Base-by-base conservation (phyloP, 2,888 invertebrate genomes). In the Matsumyia berberina region DNA sequence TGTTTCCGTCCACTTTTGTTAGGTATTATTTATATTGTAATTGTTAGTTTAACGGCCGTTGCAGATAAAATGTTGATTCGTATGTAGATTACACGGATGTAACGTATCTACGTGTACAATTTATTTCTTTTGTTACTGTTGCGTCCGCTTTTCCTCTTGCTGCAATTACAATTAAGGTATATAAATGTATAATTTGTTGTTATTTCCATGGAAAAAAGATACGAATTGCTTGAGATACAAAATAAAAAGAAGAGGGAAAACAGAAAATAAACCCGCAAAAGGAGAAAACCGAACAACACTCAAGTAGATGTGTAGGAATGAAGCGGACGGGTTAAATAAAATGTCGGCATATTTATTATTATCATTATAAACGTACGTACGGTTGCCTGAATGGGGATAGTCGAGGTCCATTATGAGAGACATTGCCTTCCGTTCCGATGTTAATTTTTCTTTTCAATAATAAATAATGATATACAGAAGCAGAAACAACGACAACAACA, bases 391-490 rank as follows among this genome's bases (percentile, higher is more conserved):
- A 76, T 64, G 53, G 51, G 64, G 55, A 49, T 67, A 15, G 55
- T 49, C 39, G 83, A 62, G 64, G 49, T 69, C 83, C 67, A 83
- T 83, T 73, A 85, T 66, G 66, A 80, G 58, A 80, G 80, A 76
- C 85, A 80, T 66, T 70, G 85, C 74, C 80, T 80, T 80, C 80
- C 85, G 74, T 70, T 85, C 42, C 74, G 64, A 85, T 76, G 85
- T 85, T 85, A 80, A 80, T 85, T 80, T 79, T 79, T 80, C 74
- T 60, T 85, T 80, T 85, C 57, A 76, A 85, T 85, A 80, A 85
- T 85, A 85, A 85, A 85, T 85, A 85, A 85, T 85, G 80, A 85
- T 80, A 85, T 46, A 85, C 80, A 74, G 80, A 85, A 80, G 69
- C 77, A 82, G 67, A 69, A 76, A 77, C 77, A 76, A 76, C 60